Conservation (phyloP, 2,113 vertebrate genomes). For the crab-eating macaque (Macaca fascicularis) region T2T-MFA8v1.1 NC_088375.1:184636501-184637000, state of each 20-base stretch:
- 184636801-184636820: neutral
- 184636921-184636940: neutral
- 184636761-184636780: neutral
- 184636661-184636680: constrained; percentile 29
- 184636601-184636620: neutral
- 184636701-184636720: constrained; percentile 11
- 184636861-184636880: constrained; percentile 16
- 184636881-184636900: constrained; percentile 35
- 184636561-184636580: neutral
- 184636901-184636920: constrained; percentile 45
- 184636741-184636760: neutral
- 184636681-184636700: constrained; percentile 17
- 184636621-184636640: neutral
- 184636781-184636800: neutral
- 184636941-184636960: neutral
- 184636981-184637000: constrained; percentile 30
- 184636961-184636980: constrained; percentile 40
- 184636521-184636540: neutral
- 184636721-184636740: neutral
- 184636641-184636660: neutral
- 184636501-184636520: neutral
- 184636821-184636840: constrained; percentile 7
- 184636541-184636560: neutral
- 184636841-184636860: neutral
- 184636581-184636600: neutral